A percentile compares a stretch with the other conserved stretches of the same genome.
Conservation (phyloP, 64 coral and sea anemone genomes). For the Acropora tenuis region DNA sequence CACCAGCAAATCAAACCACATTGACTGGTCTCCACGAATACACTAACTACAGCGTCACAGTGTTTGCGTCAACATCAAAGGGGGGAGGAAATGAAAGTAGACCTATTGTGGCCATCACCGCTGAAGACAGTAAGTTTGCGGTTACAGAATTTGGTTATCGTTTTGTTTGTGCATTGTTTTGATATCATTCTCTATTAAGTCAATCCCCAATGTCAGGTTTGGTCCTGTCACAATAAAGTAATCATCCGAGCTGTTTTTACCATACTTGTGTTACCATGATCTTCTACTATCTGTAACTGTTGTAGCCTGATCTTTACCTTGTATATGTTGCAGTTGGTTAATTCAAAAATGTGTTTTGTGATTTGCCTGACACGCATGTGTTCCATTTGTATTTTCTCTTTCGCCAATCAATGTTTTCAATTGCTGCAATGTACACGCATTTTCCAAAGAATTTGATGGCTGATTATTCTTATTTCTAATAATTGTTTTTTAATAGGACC, state of each 20-base stretch:
- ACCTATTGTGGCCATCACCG: not conserved
- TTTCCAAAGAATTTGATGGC: no score
- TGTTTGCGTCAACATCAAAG: constrained; percentile 1
- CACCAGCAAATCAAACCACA: not conserved
- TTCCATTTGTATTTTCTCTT: no score
- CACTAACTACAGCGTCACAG: not conserved
- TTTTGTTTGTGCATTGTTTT: not conserved
- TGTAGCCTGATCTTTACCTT: no score
- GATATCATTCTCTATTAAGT: not conserved
- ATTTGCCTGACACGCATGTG: no score
- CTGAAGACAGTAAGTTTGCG: constrained; percentile 4
- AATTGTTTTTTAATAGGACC: not conserved
- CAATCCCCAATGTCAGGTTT: no score
- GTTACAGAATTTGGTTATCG: not conserved
- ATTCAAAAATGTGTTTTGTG: no score
- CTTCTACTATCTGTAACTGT: no score
- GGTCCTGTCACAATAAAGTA: no score
- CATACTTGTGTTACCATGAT: not conserved
- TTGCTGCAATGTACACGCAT: no score
- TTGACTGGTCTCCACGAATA: not conserved
- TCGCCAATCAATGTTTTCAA: no score
- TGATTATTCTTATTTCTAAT: not conserved
- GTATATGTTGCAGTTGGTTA: no score
- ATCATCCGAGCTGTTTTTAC: no score
- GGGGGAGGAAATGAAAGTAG: not conserved